These are phyloP conservation scores for Mesorhabditis spiculigera DNA, from an alignment of 2,888 invertebrate genomes.

Conservation along the genomic window DNA sequence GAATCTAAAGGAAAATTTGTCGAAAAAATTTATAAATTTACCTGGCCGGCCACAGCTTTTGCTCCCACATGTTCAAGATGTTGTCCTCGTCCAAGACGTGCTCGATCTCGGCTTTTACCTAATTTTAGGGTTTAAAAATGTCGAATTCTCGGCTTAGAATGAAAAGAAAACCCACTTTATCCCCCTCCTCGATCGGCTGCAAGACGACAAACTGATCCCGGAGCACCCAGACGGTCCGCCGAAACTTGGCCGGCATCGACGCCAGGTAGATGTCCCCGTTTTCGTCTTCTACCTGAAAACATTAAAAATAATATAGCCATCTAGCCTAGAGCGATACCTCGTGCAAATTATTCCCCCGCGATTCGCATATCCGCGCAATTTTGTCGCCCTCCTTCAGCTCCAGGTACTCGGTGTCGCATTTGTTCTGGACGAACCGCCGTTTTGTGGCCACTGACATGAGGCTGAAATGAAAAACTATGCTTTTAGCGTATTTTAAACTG, in stretches of 20 bases:
- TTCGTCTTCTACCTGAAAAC: constrained; percentile 70
- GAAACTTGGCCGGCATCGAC: constrained; percentile 83
- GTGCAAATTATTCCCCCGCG: constrained; percentile 87
- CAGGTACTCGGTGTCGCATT: constrained; percentile 42
- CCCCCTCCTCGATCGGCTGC: constrained; percentile 85
- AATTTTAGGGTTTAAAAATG: constrained; percentile 6
- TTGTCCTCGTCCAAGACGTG: constrained; percentile 64
- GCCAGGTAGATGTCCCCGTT: constrained; percentile 73
- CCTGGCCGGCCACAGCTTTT: constrained; percentile 59
- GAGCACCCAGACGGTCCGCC: constrained; percentile 83
- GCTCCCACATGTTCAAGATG: constrained; percentile 63
- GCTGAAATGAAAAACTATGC: neutral
- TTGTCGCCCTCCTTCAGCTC: constrained; percentile 42
- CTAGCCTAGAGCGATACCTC: too few species aligned
- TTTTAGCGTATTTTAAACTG: too few species aligned
- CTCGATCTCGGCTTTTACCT: constrained; percentile 75
- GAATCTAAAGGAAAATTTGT: constrained; percentile 16
- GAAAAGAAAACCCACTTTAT: constrained; percentile 75
- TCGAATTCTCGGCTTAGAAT: too few species aligned
- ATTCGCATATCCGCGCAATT: constrained; percentile 57
- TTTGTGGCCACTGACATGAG: constrained; percentile 54
- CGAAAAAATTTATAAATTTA: neutral
- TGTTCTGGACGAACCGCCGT: constrained; percentile 51
- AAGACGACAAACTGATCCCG: constrained; percentile 82
- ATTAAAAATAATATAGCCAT: too few species aligned